Evolutionary conservation across 2,797 vertebrate species (phyloP), one percentile per base, ranked within the genome.

Genomic region (Bryconaethiops microstoma): DNA sequence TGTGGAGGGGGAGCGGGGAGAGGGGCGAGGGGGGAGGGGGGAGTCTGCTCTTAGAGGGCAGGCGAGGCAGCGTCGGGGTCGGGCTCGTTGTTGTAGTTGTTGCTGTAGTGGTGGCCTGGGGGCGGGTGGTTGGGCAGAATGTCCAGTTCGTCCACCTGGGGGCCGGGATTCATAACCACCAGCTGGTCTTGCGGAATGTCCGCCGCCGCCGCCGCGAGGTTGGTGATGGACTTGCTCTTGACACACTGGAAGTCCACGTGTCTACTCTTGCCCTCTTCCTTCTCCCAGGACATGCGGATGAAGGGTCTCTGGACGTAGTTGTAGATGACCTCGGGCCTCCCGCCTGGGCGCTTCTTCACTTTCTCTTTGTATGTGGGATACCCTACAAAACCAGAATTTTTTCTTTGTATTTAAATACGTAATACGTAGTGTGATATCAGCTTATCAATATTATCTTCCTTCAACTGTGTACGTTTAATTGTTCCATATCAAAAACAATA

Each of bases 281-380:
- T 99, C 90, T 99, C 97, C 97, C 97, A 99, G 0, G 97, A 99
- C 97, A 99, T 99, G 79, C 96, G 94, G 91, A 99, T 99, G 88
- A 99, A 99, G 0, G 97, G 97, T 86, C 97, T 93, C 91, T 99
- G 97, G 82, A 99, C 97, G 0, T 98, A 99, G 92, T 99, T 99
- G 90, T 99, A 99, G 87, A 99, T 99, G 52, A 99, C 97, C 90
- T 99, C 97, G 0, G 97, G 97, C 57, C 97, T 92, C 42, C 97
- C 97, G 0, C 97, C 97, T 0, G 97, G 97, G 23, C 97, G 92
- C 90, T 97, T 99, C 89, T 99, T 99, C 83, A 99, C 97, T 83
- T 99, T 99, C 91, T 99, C 97, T 89, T 99, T 99, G 90, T 99
- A 99, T 0, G 97, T 99, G 0, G 97, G 97, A 89, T 99, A 99